Evolutionary conservation across 2,888 invertebrate species (phyloP).

Genomic region (Ormyrus pomaceus): DNA sequence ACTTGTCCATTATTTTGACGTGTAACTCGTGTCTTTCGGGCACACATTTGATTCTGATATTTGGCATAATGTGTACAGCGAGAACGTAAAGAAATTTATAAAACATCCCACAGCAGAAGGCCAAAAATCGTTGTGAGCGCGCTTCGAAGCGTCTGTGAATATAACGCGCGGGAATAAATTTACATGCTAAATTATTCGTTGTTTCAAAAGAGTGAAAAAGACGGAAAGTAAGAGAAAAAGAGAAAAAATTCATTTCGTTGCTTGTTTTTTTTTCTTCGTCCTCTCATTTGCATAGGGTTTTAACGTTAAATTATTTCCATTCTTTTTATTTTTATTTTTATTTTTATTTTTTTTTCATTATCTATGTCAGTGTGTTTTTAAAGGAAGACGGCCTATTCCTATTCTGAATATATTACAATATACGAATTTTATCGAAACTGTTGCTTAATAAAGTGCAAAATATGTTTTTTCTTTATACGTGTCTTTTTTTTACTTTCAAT

Average conservation of each 20-base stretch:
- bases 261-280: constrained; percentile 31
- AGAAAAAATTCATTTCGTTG: constrained; percentile 32
- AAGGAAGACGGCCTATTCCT: constrained; percentile 59
- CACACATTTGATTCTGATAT: neutral
- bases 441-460: constrained; percentile 57
- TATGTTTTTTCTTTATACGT: constrained; percentile 49
- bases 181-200: constrained; percentile 40
- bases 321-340: constrained; percentile 19
- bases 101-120: constrained; percentile 31
- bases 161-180: constrained; percentile 43
- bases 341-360: constrained; percentile 42
- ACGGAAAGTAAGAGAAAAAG: neutral
- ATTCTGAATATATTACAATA: constrained; percentile 58
- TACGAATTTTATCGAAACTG: constrained; percentile 53
- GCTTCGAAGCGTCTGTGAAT: constrained; percentile 35
- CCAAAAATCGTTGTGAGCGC: constrained; percentile 22
- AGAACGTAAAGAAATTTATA: neutral
- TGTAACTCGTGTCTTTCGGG: no score
- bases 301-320: constrained; percentile 51
- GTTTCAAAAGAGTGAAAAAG: neutral
- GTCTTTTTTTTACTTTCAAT: constrained; percentile 8
- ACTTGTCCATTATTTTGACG: no score
- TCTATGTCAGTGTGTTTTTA: constrained; percentile 40
- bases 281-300: constrained; percentile 32
- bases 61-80: constrained; percentile 2